Evolutionary conservation across 2,797 vertebrate genomes (phyloP), one percentile per base, ranked within the genome.

Genomic region (Lepilemur septentrionalis): DNA sequence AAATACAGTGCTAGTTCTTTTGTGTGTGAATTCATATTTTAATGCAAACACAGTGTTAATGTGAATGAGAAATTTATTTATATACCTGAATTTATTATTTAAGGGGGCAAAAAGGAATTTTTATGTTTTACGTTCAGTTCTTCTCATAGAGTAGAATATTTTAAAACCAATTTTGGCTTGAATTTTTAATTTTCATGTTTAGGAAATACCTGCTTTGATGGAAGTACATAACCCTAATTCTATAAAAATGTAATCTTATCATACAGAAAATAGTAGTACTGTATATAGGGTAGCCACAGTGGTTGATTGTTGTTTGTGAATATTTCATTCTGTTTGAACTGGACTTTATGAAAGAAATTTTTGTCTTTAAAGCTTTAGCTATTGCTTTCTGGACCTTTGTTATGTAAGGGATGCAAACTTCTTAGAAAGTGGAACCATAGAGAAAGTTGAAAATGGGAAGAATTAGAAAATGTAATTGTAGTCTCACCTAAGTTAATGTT

Each of bases 71-170:
- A 67, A 43, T 92, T 82, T 94, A 86, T 86, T 89, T 91, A 67
- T 81, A 4, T 87, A 67, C 28, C 43, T 46, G 41, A 94, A 73
- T 83, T 90, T 55, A 59, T 95, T 85, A 61, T 67, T 94, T 82
- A 82, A 87, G 28, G 43, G 4, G 35, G 6, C 32, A 18, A 82
- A 46, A 81, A 92, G 32, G 7, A n/a, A 57, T 78, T 89, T 80
- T 80, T 28, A 72, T 86, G 50, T 94, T 81, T 90, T 90, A 41
- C 22, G 65, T 87, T 87, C 4, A 75, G 14, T 57, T 75, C 15
- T 93, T 67, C 91, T 86, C 14, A 86, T 92, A 11, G 35, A 81
- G 5, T 80, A 80, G 43, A 84, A 78, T 78, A 97, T 73, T 96
- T 96, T 75, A 32, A 86, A 93, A 82, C 25, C 75, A 65, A 73